Base-by-base conservation (phyloP, 1,140 invertebrate genomes). In the Drosophila tsacasi region DNA sequence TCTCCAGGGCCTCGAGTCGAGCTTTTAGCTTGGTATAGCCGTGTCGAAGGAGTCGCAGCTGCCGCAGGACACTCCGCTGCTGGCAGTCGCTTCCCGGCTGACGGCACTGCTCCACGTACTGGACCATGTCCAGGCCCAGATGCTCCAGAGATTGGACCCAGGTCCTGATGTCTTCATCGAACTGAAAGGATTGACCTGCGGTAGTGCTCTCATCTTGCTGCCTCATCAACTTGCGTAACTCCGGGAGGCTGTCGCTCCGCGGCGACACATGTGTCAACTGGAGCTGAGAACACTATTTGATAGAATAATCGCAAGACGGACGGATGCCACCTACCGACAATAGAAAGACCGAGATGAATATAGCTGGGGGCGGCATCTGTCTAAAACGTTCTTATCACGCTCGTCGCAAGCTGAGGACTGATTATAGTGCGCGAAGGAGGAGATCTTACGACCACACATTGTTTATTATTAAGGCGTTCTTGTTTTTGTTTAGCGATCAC, bases 331-430 rank as follows among this genome's bases (percentile, higher is more conserved):
- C 42, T 76, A 86, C 79, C 44, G 59, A 52, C 46, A 75, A 25
- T 21, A 68, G 39, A 13, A 83, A 40, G 17, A 52, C 23, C 30
- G 63, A 50, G 44, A 69, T 37, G 30, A 71, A 23, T 49, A 60
- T 47, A 49, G 59, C 65, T 5, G 49, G 27, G 42, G 30, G 37
- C 37, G 55, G 39, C 62, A 67, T 64, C 47, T 62, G 15, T 66
- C 30, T 55, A 55, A 52, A 69, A 69, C 57, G 82, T 78, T 85
- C 61, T 65, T 75, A 74, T 74, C 84, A 81, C 80, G 84, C 37
- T 76, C 69, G 57, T 30, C 25, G 21, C 52, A 19, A 25, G 19
- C 39, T 35, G 13, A 27, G 15, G 21, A 75, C 72, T 84, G 84
- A 87, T 87, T 87, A 83, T 46, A 80, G 52, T 47, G 30, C 63